Percentiles rank a stretch among this genome's conserved stretches.
These are phyloP conservation scores for Pristionchus exspectatus DNA, from an alignment of 2,888 invertebrate species.

Conservation along the genomic window DNA sequence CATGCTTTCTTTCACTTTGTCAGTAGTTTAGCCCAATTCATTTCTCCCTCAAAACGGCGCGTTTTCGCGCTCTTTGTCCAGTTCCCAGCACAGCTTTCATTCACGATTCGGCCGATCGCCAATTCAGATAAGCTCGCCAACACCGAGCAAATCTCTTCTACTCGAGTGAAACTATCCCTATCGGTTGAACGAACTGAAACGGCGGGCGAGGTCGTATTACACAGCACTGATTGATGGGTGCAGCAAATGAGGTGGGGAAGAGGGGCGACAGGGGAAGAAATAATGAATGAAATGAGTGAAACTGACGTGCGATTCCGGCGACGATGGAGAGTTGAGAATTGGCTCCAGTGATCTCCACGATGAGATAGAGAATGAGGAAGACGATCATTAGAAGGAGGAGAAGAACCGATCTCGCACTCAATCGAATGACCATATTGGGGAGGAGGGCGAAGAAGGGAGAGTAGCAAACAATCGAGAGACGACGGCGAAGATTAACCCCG, in stretches of 20 bases:
- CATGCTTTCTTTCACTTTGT: not conserved
- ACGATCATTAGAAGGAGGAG: constrained; percentile 50
- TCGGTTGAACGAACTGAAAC: not conserved
- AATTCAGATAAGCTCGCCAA: not conserved
- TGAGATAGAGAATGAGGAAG: constrained; percentile 44
- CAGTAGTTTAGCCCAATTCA: not conserved
- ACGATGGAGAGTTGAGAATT: constrained; percentile 26
- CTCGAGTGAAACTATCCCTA: not conserved
- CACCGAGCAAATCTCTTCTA: not conserved
- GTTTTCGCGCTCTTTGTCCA: not conserved
- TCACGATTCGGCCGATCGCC: not conserved
- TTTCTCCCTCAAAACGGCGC: not conserved
- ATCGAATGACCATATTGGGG: constrained; percentile 28
- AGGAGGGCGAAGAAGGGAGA: not conserved
- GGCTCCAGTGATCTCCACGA: constrained; percentile 50
- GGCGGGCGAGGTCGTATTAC: constrained; percentile 10
- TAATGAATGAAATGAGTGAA: not conserved
- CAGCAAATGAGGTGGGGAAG: not conserved
- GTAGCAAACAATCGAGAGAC: constrained; percentile 34
- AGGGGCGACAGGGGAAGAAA: not conserved
- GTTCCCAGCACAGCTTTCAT: not conserved
- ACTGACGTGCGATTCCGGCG: constrained; percentile 49
- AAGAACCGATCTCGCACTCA: constrained; percentile 10
- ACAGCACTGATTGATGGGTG: not conserved
- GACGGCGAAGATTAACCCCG: not conserved